Evolutionary conservation across 2,797 vertebrate genomes (phyloP).

Genomic region (Fratercula arctica): DNA sequence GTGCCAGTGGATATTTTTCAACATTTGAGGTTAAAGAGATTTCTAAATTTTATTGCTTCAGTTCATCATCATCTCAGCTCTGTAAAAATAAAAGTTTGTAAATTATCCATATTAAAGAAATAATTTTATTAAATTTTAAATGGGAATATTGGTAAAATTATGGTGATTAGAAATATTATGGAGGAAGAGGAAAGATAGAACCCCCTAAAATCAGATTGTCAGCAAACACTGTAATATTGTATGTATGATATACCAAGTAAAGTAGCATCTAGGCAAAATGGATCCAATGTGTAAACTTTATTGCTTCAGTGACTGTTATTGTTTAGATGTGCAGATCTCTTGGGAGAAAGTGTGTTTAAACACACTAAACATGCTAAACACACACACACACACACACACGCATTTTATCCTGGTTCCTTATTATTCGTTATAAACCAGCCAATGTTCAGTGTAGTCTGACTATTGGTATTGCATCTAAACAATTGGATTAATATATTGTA

Average conservation of each 20-base stretch:
- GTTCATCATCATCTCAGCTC: neutral
- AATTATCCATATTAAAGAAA: neutral
- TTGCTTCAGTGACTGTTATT: neutral
- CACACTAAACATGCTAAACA: neutral
- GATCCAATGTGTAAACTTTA: neutral
- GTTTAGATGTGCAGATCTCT: neutral
- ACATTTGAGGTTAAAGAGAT: neutral
- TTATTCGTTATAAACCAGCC: neutral
- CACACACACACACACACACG: neutral
- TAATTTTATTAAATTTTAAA: neutral
- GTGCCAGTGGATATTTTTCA: neutral
- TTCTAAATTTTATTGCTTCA: neutral
- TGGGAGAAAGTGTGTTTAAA: neutral
- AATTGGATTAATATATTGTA: neutral
- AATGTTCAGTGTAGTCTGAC: neutral
- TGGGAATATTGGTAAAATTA: neutral
- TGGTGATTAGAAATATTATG: neutral
- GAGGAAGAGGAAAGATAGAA: neutral
- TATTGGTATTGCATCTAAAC: neutral
- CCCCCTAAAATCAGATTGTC: neutral
- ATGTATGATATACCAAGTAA: fast-evolving
- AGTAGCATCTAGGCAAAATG: neutral
- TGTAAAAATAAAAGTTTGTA: neutral
- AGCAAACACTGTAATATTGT: neutral
- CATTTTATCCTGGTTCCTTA: neutral